Base-by-base conservation (phyloP, 2,888 invertebrate genomes). In the Scrobipalpa atriplicella region DNA sequence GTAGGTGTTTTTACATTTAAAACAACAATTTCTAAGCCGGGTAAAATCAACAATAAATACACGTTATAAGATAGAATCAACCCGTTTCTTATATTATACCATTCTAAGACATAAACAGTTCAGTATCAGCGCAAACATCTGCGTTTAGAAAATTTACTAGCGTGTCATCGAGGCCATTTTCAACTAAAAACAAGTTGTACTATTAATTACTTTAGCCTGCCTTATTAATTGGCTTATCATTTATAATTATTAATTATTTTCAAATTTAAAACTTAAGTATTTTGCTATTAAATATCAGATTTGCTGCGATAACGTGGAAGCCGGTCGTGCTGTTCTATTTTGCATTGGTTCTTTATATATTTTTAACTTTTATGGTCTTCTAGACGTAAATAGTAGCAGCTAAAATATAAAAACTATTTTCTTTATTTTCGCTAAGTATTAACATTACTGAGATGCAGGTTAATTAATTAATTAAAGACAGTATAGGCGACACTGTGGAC, bases 221-320 rank as follows among this genome's bases (percentile, higher is more conserved):
- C 74, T 75, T 79, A 76, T 79, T 80, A 80, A 79, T 71, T 76
- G 70, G 71, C 72, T 77, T 73, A 76, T 84, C 83, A 82, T 82
- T 82, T 79, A 56, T 67, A 65, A 67, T 65, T 39, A 78, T 72
- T n/a, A n/a, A n/a, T 67, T 39, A 78, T 72, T 75, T 78, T 77
- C 77, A 74, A 74, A 80, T 81, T 76, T 75, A 80, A 82, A 78
- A 71, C 72, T 73, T 77, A 58, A 58, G 38, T 36, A 58, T 38
- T 58, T 29, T 38, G n/a, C 16, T 58, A 58, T 58, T 58, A 29
- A 1, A 36, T 7, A 16, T 13, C 29, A 56, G 1, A 56, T 19
- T 56, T 36, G 75, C 71, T 74, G 74, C 78, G 78, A 82, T 82
- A 81, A 78, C 75, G 78, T 77, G 81, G 77, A 77, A 73, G 73